Conservation (phyloP, 2,113 vertebrate species). For the Siniperca knerii region DNA sequence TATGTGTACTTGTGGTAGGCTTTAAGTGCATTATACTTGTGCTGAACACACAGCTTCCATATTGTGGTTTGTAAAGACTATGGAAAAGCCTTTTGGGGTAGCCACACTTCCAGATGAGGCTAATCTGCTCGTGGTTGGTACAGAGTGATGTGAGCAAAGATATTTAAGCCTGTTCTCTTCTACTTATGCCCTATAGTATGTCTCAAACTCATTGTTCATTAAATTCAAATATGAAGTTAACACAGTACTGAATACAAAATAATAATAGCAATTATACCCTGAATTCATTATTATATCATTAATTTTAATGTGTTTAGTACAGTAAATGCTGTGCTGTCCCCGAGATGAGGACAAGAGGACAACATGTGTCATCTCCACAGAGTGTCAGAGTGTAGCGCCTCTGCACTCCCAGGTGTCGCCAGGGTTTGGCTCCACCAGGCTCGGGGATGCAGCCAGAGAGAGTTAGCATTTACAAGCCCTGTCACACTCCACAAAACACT, state of each 20-base stretch:
- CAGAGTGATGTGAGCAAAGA: constrained; percentile 66
- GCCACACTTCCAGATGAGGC: constrained; percentile 72
- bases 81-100: constrained; percentile 81
- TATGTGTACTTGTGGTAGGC: constrained; percentile 83
- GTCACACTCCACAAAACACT: constrained; percentile 83
- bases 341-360: constrained; percentile 50
- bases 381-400: constrained; percentile 64
- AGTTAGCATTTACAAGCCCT: constrained; percentile 83
- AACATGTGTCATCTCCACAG: constrained; percentile 57
- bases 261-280: constrained; percentile 10
- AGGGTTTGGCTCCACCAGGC: constrained; percentile 64
- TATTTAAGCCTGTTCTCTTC: constrained; percentile 50
- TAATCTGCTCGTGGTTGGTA: constrained; percentile 76
- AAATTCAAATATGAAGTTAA: constrained; percentile 22
- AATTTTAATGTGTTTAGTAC: neutral
- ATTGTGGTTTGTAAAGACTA: constrained; percentile 84
- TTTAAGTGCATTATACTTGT: constrained; percentile 81
- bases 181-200: constrained; percentile 44
- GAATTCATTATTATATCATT: constrained; percentile 14
- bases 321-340: constrained; percentile 4
- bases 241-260: neutral
- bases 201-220: constrained; percentile 31
- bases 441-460: constrained; percentile 75
- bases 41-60: constrained; percentile 86
- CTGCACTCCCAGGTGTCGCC: constrained; percentile 71